These are phyloP conservation scores for Fragum whitleyi DNA, from an alignment of 2,888 invertebrate genomes.

Conservation along the genomic window DNA sequence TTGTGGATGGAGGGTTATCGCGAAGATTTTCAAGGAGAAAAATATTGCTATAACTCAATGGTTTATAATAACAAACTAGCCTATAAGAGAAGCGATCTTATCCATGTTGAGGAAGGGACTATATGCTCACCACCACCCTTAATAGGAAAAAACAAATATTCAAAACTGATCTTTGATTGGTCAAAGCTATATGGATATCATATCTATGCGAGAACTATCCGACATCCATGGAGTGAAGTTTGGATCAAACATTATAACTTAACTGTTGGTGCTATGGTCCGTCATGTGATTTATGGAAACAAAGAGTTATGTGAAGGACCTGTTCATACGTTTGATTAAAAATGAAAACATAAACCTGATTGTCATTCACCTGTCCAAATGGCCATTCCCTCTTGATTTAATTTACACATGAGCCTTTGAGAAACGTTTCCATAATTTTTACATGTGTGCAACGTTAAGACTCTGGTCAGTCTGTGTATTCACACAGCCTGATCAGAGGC, in stretches of 20 bases:
- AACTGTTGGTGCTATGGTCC: constrained; percentile 30
- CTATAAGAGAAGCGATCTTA: not conserved
- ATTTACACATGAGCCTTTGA: too few relatives aligned
- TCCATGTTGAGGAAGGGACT: constrained; percentile 5
- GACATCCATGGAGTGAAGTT: not conserved
- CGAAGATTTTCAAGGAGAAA: constrained; percentile 6
- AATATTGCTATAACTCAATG: constrained; percentile 36
- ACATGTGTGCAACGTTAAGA: too few relatives aligned
- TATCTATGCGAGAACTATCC: not conserved
- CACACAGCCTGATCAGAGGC: too few relatives aligned
- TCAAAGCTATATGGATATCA: not conserved
- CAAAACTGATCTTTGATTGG: not conserved
- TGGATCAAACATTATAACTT: constrained; percentile 20
- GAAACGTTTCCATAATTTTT: too few relatives aligned
- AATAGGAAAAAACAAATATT: not conserved
- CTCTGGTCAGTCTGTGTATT: too few relatives aligned
- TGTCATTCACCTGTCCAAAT: too few relatives aligned
- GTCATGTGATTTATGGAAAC: constrained; percentile 37
- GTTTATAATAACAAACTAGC: constrained; percentile 18
- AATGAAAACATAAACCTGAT: too few relatives aligned
- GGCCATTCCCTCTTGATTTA: too few relatives aligned
- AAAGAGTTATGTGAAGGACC: constrained; percentile 25
- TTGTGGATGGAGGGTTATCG: constrained; percentile 38
- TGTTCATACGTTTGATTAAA: too few relatives aligned
- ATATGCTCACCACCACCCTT: not conserved